phyloP scores from a whole-genome alignment of 2,797 vertebrate genomes.

The Muscicapa striata region DNA sequence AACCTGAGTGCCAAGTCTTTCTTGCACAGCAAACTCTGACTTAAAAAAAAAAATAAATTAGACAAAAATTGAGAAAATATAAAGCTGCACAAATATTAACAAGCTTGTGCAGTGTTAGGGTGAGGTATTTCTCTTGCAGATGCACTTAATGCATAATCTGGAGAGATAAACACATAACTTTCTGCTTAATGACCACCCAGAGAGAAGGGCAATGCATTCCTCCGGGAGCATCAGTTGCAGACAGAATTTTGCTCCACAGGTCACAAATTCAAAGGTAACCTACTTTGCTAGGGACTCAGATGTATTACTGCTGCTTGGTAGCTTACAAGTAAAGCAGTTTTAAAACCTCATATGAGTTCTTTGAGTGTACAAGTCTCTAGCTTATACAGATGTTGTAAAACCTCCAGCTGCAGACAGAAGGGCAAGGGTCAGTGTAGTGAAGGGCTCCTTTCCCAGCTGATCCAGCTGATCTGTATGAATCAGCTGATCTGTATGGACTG shows the following conservation, averaged over 20 bases:
- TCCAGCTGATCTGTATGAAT: fast-evolving
- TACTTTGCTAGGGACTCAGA: neutral
- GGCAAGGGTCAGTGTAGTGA: fast-evolving
- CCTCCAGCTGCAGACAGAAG: neutral
- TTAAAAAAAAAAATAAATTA: neutral
- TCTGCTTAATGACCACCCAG: neutral
- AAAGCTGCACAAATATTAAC: neutral
- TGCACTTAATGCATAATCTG: neutral
- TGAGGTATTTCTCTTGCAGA: neutral
- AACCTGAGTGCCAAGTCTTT: neutral
- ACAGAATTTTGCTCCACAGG: neutral
- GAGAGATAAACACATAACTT: neutral
- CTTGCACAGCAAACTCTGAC: neutral
- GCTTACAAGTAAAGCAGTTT: neutral
- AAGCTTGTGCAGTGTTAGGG: neutral
- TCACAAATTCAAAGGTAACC: neutral
- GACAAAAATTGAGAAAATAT: neutral
- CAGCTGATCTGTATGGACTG: neutral
- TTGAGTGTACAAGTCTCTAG: fast-evolving
- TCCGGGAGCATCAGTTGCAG: fast-evolving
- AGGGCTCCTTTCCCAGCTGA: neutral
- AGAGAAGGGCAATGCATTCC: neutral
- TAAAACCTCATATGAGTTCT: neutral
- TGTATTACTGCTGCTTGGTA: neutral
- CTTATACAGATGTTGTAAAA: neutral